Evolutionary conservation across 2,797 vertebrate genomes (phyloP), one percentile per base, ranked within the genome.

Genomic region (Thunnus albacares): DNA sequence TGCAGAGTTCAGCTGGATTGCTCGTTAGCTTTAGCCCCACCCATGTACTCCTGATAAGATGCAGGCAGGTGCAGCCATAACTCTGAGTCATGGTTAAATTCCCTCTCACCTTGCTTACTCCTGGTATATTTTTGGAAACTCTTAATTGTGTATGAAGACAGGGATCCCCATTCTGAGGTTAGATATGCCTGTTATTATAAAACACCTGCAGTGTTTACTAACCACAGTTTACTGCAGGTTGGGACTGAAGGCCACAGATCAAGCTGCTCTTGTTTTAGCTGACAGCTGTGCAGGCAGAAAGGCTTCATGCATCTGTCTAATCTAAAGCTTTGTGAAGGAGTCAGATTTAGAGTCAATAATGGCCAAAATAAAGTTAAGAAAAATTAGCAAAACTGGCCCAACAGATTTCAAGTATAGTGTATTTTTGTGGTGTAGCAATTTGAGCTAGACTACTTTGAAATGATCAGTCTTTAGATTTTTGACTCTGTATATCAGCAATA

Each of bases 21-120:
- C 22, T 47, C 15, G 18, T 55, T 65, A 41, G 22, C 61, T 75
- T 61, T 8, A 56, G 67, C 60, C 26, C 57, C 71, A 70, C 66
- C 80, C 71, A 52, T 41, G 24, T 28, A 18, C 9, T 30, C 26
- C 7, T 71, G 68, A 75, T 80, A 69, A 74, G 33, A 35, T 26
- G 8, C 33, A 64, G 59, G 41, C 57, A 74, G 65, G 71, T 76
- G 75, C 41, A 20, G 35, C 13, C 17, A 13, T 55, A 5, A 61
- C 47, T 17, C 24, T 41, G 6, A 55, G 33, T 65, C 30, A 20
- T 45, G 28, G 15, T 66, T 73, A 7, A 71, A 65, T 17, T n/a
- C 59, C 4, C 3, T 26, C 6, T 20, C 17, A 12, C n/a, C 13
- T 67, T 68, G 38, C 15, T 51, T 53, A 11, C 51, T 49, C 15